Base-by-base conservation (phyloP, 2,888 invertebrate species). In the Nebria brevicollis region DNA sequence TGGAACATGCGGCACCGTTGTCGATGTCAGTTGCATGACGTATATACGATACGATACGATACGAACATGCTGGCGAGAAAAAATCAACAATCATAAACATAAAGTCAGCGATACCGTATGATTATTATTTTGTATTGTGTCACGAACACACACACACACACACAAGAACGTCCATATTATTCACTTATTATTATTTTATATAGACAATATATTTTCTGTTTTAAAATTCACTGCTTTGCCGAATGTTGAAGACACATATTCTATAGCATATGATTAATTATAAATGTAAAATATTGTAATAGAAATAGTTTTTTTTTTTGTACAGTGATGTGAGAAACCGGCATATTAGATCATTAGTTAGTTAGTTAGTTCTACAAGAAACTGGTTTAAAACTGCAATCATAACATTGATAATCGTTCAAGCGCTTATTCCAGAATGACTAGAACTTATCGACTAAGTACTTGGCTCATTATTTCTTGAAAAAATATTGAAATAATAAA, bases 1-100 rank as follows among this genome's bases (percentile, higher is more conserved):
- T 54, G 68, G n/a, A 10, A 26, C 68, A 68, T 20, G 26, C 20
- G 68, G 68, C 68, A n/a, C 68, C 26, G 68, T 26, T 26, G n/a
- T 68, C 54, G 54, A 11, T 54, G 54, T 54, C 54, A 54, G 54
- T 54, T 54, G 54, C 54, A 54, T 54, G 54, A 54, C 54, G 54
- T 54, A 54, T 54, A 8, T 13, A 54, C 43, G 7, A 43, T 43
- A 20, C 43, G 7, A 43, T 43, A 20, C 20, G 20, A 20, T 20
- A 20, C 11, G 13, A 54, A 54, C 54, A 54, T 54, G 54, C 8
- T 54, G 54, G 11, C 54, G 13, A 54, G 11, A 54, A 54, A 7
- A 54, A 54, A 54, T 8, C 7, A 54, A 8, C 7, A 54, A 11
- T 54, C 54, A 54, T 54, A 54, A 54, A 54, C 54, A 7, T 8